phyloP scores from a whole-genome alignment of 2,888 invertebrate genomes.

The Rhamnusium bicolor region DNA sequence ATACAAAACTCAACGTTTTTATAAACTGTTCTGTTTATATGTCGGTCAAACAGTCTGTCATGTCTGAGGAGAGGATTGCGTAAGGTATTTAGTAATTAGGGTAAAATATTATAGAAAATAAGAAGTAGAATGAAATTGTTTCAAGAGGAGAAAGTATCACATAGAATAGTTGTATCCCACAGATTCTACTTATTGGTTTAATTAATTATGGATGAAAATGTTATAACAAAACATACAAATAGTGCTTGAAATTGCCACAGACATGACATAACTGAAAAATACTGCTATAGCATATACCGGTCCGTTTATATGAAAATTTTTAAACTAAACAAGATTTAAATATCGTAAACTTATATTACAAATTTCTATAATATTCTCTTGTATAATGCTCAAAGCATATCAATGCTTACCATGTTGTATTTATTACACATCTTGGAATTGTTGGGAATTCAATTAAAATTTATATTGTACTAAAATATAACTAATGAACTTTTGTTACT shows the following conservation, averaged over 20 bases:
- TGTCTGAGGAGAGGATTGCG: constrained; percentile 56
- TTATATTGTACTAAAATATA: not conserved
- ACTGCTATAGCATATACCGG: constrained; percentile 16
- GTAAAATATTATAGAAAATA: constrained; percentile 21
- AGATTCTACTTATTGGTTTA: constrained; percentile 1
- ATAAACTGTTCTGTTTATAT: not conserved
- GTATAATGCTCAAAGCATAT: not conserved
- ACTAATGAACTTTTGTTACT: not conserved
- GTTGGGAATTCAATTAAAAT: not conserved
- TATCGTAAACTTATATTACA: not conserved
- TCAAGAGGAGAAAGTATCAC: constrained; percentile 23
- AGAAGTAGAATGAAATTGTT: constrained; percentile 6
- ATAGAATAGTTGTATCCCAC: constrained; percentile 7
- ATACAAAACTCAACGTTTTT: no score
- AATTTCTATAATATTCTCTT: not conserved
- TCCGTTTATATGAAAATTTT: not conserved
- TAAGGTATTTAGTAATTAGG: constrained; percentile 36
- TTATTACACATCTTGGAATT: not conserved
- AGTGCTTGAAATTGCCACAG: constrained; percentile 64
- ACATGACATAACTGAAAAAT: constrained; percentile 59
- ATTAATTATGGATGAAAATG: constrained; percentile 43
- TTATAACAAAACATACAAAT: constrained; percentile 42
- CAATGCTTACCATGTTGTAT: not conserved
- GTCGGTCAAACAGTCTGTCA: constrained; percentile 56
- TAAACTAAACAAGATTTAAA: constrained; percentile 26